phyloP scores from a whole-genome alignment of 2,797 vertebrate genomes.

The Pachyuromys duprasi region DNA sequence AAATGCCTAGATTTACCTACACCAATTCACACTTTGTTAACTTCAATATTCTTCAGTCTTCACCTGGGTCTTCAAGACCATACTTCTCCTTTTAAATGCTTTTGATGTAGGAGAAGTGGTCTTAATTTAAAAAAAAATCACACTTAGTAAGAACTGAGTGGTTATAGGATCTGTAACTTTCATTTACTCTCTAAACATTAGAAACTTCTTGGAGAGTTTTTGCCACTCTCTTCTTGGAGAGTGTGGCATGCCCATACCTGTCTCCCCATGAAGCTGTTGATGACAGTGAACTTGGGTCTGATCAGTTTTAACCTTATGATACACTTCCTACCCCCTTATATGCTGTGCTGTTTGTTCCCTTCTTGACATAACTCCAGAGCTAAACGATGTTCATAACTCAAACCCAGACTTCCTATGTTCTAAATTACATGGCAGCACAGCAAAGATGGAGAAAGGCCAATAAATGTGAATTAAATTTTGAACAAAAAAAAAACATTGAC shows the following conservation, averaged over 20 bases:
- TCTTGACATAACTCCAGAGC: neutral
- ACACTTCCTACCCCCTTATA: neutral
- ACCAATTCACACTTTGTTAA: slow-evolving; percentile 37
- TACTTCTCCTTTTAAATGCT: neutral
- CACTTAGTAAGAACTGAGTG: neutral
- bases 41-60: slow-evolving; percentile 51
- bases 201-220: neutral
- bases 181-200: neutral
- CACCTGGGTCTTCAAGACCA: neutral
- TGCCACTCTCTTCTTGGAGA: too few relatives aligned
- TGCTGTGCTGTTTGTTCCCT: neutral
- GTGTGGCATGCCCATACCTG: too few relatives aligned
- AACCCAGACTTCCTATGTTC: neutral
- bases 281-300: fast-evolving
- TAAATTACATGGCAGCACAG: neutral
- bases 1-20: slow-evolving; percentile 45
- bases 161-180: neutral
- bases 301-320: neutral
- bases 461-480: slow-evolving; percentile 4
- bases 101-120: slow-evolving; percentile 3
- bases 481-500: neutral
- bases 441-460: neutral
- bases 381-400: neutral
- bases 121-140: neutral
- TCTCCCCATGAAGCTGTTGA: neutral